Evolutionary conservation across 1,140 invertebrate genomes (phyloP), one percentile per base, ranked within the genome.

Genomic region (Amphibalanus amphitrite): DNA sequence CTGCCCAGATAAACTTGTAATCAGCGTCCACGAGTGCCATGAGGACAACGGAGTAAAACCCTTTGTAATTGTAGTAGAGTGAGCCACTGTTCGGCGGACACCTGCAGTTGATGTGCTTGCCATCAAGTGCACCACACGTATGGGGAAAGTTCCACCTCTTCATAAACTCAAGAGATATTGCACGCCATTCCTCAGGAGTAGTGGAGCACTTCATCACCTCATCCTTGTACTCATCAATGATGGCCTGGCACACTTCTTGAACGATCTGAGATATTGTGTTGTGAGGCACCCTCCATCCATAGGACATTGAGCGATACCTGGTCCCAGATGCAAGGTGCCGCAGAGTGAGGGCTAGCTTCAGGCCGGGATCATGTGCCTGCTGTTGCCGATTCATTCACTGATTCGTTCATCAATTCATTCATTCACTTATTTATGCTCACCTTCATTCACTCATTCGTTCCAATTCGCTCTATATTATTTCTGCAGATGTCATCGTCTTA

Each of bases 61-160:
- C 75, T 74, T 80, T 81, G 72, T 81, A 81, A 71, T 81, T 79
- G 69, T 71, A 80, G 76, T 77, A 80, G 6, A 70, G 33, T 13
- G 74, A 76, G 28, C 78, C 76, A 40, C 69, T 69, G 29, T 74
- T 69, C 40, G 68, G 69, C 10, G 75, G 76, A 68, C 71, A 65
- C 69, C 76, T 26, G 26, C 79, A 74, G 38, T 69, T 29, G 29
- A 80, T 67, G 72, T 81, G 79, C 73, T 80, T 81, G 0, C 82
- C 80, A 77, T 83, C 81, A 28, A 83, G 76, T 28, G 80, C 77
- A 40, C 79, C 79, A 40, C 80, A 73, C 73, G 78, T 78, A 76
- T 81, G 77, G 29, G 79, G 77, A 73, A 79, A 76, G 72, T 74
- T 75, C 74, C 76, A 73, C n/a, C 29, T 72, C 65, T 65, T 0